A percentile compares a stretch with the other conserved stretches of the same genome.
phyloP scores from a whole-genome alignment of 2,797 vertebrate genomes.

The Antennarius maculatus region DNA sequence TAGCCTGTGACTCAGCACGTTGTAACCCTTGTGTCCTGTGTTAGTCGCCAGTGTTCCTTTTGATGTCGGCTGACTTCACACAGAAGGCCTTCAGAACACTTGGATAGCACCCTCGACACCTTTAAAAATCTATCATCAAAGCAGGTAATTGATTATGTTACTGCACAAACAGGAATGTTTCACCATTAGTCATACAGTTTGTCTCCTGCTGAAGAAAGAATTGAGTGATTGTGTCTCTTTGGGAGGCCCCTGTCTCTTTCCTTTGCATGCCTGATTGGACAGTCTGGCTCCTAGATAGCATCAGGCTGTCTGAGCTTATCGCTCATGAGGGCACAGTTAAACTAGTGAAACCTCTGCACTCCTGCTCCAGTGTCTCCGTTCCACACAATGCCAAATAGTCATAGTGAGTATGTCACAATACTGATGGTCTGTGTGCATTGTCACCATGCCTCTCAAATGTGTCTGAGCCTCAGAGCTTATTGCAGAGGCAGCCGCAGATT shows the following conservation, averaged over 20 bases:
- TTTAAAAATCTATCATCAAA: slow-evolving; percentile 25
- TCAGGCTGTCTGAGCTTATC: slow-evolving; percentile 74
- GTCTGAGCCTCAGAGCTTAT: slow-evolving; percentile 59
- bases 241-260: slow-evolving; percentile 58
- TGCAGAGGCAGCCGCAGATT: slow-evolving; percentile 60
- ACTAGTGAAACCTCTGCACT: slow-evolving; percentile 61
- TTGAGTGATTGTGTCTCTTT: slow-evolving; percentile 47
- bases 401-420: slow-evolving; percentile 50
- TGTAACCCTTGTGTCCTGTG: slow-evolving; percentile 38
- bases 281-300: slow-evolving; percentile 76
- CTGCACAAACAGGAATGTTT: slow-evolving; percentile 17
- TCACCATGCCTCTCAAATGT: slow-evolving; percentile 61
- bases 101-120: background rate
- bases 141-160: slow-evolving; percentile 24
- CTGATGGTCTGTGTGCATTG: slow-evolving; percentile 75
- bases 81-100: slow-evolving; percentile 22
- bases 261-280: slow-evolving; percentile 64
- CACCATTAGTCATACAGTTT: slow-evolving; percentile 40
- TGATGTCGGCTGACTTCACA: slow-evolving; percentile 50
- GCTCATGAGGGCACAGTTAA: slow-evolving; percentile 73
- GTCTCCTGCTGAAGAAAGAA: slow-evolving; percentile 29
- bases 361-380: slow-evolving; percentile 46
- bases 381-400: slow-evolving; percentile 54
- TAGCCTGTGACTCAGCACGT: slow-evolving; percentile 60
- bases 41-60: slow-evolving; percentile 39